Conservation (phyloP, 2,888 invertebrate species). For the Teinopalpus imperialis region DNA sequence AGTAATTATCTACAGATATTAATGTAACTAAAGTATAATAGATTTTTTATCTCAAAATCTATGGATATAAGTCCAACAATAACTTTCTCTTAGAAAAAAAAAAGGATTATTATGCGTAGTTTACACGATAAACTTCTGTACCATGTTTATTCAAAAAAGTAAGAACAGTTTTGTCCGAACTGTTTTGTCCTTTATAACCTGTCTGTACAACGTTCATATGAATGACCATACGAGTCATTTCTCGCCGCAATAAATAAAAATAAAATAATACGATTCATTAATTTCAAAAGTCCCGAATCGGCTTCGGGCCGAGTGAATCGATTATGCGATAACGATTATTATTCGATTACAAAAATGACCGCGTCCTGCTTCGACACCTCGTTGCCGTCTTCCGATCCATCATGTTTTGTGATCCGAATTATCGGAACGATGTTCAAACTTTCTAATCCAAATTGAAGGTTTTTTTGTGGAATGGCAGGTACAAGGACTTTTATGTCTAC, state of each 20-base stretch:
- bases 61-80: no score
- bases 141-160: no score
- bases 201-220: no score
- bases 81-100: no score
- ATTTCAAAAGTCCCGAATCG: slow-evolving; percentile 51
- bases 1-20: no score
- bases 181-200: no score
- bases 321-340: slow-evolving; percentile 61
- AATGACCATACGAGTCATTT: slow-evolving; percentile 6
- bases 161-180: no score
- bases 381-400: slow-evolving; percentile 54
- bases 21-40: no score
- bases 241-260: slow-evolving; percentile 25
- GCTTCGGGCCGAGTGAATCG: slow-evolving; percentile 51
- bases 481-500: no score
- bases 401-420: slow-evolving; percentile 42
- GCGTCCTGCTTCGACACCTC: slow-evolving; percentile 63
- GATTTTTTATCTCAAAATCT: no score
- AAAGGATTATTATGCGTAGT: no score
- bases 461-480: not conserved
- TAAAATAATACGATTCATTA: slow-evolving; percentile 36
- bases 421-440: slow-evolving; percentile 52
- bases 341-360: slow-evolving; percentile 58
- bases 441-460: slow-evolving; percentile 24
- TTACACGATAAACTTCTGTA: no score